Evolutionary conservation across 1,140 invertebrate genomes (phyloP).

Genomic region (Aphelenchoides fujianensis): DNA sequence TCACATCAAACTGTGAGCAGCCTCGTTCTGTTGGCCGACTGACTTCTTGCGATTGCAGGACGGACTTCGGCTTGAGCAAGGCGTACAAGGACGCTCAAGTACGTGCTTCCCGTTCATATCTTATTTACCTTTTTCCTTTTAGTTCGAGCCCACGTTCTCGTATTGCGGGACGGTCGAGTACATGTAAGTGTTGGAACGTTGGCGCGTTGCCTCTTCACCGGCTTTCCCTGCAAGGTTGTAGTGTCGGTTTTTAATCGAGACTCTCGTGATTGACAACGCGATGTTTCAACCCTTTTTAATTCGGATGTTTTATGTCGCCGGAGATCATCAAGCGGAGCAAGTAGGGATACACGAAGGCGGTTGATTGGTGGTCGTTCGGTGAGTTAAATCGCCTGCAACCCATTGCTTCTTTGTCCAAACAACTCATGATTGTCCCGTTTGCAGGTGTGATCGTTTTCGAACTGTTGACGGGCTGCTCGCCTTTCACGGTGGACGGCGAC

Average conservation of each 20-base stretch:
- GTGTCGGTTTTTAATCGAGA: conserved; percentile 24
- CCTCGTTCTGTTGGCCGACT: neutral
- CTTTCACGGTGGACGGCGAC: conserved; percentile 91
- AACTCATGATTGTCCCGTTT: too few species aligned
- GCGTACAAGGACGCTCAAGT: conserved; percentile 68
- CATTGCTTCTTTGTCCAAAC: too few species aligned
- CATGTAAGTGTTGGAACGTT: conserved; percentile 58
- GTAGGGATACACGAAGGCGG: conserved; percentile 78
- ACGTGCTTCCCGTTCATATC: conserved; percentile 9
- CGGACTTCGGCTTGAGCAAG: conserved; percentile 86
- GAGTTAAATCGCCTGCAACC: conserved; percentile 86
- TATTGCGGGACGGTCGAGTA: conserved; percentile 94
- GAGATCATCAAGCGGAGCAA: conserved; percentile 80
- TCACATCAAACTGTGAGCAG: conserved; percentile 74
- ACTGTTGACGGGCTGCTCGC: conserved; percentile 89
- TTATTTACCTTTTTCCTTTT: conserved; percentile 31
- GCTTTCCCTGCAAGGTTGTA: too few species aligned
- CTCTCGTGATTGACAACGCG: conserved; percentile 65
- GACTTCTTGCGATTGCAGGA: conserved; percentile 59
- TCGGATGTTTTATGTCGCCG: too few species aligned
- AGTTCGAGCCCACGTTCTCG: conserved; percentile 79
- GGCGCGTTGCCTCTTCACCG: too few species aligned
- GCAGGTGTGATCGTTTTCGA: conserved; percentile 89
- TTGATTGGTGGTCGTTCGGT: conserved; percentile 71
- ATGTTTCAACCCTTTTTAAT: too few species aligned